phyloP scores from a whole-genome alignment of 2,888 invertebrate species.

The Nomada fabriciana region DNA sequence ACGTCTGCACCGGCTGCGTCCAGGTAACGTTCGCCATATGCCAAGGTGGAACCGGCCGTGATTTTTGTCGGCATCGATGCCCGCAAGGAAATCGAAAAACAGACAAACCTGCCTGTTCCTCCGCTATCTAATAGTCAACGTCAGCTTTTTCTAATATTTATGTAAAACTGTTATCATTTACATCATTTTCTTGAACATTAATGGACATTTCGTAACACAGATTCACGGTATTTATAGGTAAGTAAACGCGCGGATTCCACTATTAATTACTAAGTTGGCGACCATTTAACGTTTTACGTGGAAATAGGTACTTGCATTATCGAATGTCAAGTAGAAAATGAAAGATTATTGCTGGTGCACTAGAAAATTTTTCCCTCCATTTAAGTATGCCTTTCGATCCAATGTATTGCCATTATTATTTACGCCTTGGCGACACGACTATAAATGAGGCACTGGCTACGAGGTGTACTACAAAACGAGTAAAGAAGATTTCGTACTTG shows the following conservation, averaged over 20 bases:
- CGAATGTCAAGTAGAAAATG: background rate
- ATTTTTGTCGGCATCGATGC: constrained; percentile 64
- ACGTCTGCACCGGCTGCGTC: constrained; percentile 59
- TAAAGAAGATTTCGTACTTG: constrained; percentile 65
- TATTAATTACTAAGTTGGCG: no score
- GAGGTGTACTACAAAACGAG: constrained; percentile 62
- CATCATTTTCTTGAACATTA: background rate
- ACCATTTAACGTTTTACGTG: no score
- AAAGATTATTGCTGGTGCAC: background rate
- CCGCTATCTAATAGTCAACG: background rate
- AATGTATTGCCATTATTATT: background rate
- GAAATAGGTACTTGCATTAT: no score
- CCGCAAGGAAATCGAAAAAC: constrained; percentile 59
- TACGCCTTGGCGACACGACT: background rate
- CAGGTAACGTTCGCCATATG: constrained; percentile 82
- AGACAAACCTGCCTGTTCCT: constrained; percentile 32
- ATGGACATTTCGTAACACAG: background rate
- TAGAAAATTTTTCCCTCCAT: background rate
- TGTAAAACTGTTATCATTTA: background rate
- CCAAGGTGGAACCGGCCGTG: constrained; percentile 72
- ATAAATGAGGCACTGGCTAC: constrained; percentile 12
- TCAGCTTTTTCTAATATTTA: background rate
- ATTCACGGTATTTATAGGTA: background rate
- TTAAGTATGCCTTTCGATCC: background rate
- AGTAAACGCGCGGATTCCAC: no score